Conservation (phyloP, 1,140 invertebrate genomes). For the Drosophila oshimai region DNA sequence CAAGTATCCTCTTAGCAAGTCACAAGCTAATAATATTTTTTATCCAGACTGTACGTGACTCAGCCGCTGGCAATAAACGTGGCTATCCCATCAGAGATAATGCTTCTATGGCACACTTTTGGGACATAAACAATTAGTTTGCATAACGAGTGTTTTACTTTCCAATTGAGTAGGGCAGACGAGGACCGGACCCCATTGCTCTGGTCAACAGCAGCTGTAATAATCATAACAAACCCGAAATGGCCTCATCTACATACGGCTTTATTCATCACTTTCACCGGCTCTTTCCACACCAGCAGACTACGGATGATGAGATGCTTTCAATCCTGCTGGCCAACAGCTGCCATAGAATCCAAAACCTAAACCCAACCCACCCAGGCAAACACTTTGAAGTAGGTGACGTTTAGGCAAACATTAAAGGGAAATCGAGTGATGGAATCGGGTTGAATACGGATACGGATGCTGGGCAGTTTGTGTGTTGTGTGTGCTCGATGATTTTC, state of each 20-base stretch:
- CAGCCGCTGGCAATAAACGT: neutral
- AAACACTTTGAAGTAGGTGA: slow-evolving; percentile 71
- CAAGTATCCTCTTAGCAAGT: neutral
- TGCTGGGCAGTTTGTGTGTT: slow-evolving; percentile 34
- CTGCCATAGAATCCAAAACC: slow-evolving; percentile 22
- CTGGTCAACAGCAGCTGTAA: slow-evolving; percentile 62
- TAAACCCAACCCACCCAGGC: slow-evolving; percentile 19
- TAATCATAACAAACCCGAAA: slow-evolving; percentile 66
- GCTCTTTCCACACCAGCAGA: slow-evolving; percentile 26
- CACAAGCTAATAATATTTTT: neutral
- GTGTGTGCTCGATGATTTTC: slow-evolving; percentile 42
- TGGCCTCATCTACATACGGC: slow-evolving; percentile 39
- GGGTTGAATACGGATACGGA: slow-evolving; percentile 17
- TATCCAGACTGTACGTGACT: neutral
- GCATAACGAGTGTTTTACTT: slow-evolving; percentile 64
- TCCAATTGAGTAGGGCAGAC: slow-evolving; percentile 53
- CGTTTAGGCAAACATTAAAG: slow-evolving; percentile 61
- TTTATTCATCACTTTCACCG: slow-evolving; percentile 60
- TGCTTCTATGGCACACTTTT: slow-evolving; percentile 11
- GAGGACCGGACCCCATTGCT: neutral
- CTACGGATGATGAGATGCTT: slow-evolving; percentile 44
- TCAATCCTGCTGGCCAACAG: slow-evolving; percentile 46
- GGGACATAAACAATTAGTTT: slow-evolving; percentile 61
- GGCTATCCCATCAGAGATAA: slow-evolving; percentile 7
- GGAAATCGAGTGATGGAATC: slow-evolving; percentile 16